Percentiles rank a stretch among this genome's conserved stretches.
These are phyloP conservation scores for Aleiodes alternator DNA, from an alignment of 2,888 invertebrate species.

Conservation along the genomic window DNA sequence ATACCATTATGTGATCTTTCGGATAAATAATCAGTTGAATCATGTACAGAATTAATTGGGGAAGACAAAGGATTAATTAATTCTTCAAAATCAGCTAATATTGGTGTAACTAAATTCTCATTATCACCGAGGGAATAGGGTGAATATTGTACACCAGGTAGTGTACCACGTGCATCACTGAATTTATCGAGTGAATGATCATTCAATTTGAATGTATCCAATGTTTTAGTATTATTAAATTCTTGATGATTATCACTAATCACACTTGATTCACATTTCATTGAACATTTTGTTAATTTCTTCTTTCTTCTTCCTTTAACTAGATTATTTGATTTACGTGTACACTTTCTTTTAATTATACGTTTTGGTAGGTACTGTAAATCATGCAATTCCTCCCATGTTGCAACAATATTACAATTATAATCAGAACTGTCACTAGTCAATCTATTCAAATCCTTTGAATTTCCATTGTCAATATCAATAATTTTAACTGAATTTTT, in stretches of 20 bases:
- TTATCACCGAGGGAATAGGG: constrained; percentile 9
- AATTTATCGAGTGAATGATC: constrained; percentile 30
- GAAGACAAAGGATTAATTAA: constrained; percentile 1
- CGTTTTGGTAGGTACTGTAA: constrained; percentile 39
- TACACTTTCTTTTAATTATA: constrained; percentile 33
- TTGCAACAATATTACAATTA: constrained; percentile 57
- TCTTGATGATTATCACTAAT: neutral
- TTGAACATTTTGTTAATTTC: constrained; percentile 1
- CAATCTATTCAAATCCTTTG: constrained; percentile 35
- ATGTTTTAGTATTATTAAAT: neutral
- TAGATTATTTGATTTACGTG: constrained; percentile 35
- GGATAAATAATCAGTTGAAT: constrained; percentile 51
- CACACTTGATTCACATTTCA: neutral
- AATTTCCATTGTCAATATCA: constrained; percentile 16
- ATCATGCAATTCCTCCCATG: constrained; percentile 57
- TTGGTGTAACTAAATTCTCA: constrained; percentile 35
- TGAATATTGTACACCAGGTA: constrained; percentile 37
- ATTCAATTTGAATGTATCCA: neutral
- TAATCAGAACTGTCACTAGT: constrained; percentile 53
- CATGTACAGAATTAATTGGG: neutral
- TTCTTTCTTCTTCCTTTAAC: neutral
- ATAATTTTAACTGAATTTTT: constrained; percentile 30
- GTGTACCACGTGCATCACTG: constrained; percentile 21
- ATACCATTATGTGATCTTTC: constrained; percentile 46
- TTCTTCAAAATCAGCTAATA: constrained; percentile 37